Evolutionary conservation across 2,113 vertebrate species (phyloP).

Genomic region (Serinus canaria): DNA sequence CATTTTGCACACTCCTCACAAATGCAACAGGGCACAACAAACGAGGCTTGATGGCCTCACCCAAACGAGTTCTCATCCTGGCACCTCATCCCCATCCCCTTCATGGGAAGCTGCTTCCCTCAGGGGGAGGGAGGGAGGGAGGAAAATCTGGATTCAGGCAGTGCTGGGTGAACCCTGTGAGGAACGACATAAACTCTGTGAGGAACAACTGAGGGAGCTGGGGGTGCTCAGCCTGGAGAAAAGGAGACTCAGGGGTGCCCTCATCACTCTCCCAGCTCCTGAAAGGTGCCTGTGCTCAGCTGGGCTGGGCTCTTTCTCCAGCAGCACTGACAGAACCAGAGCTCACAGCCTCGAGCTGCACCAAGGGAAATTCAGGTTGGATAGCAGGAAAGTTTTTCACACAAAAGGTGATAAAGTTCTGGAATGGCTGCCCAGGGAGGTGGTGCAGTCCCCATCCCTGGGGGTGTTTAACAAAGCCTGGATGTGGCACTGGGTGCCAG

Average conservation of each 20-base stretch:
- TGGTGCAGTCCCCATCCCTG: not conserved
- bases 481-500: not conserved
- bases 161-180: not conserved
- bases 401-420: no score
- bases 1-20: not conserved
- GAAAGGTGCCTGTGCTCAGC: not conserved
- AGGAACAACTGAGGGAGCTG: not conserved
- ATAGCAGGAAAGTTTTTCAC: no score
- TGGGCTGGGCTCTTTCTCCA: not conserved
- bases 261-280: not conserved
- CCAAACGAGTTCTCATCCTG: not conserved
- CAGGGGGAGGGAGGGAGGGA: not conserved
- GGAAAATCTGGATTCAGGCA: not conserved
- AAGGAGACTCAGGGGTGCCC: not conserved
- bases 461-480: not conserved
- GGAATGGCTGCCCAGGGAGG: no score
- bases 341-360: not conserved
- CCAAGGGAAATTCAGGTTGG: not conserved
- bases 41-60: not conserved
- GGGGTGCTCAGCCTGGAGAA: not conserved
- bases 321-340: not conserved
- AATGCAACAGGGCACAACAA: not conserved
- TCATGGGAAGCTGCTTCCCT: conserved; percentile 3
- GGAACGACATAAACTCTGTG: not conserved
- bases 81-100: not conserved